A percentile compares a stretch with the other conserved stretches of the same genome.
Conservation (phyloP, 2,113 vertebrate genomes). For the Trichomycterus rosablanca region DNA sequence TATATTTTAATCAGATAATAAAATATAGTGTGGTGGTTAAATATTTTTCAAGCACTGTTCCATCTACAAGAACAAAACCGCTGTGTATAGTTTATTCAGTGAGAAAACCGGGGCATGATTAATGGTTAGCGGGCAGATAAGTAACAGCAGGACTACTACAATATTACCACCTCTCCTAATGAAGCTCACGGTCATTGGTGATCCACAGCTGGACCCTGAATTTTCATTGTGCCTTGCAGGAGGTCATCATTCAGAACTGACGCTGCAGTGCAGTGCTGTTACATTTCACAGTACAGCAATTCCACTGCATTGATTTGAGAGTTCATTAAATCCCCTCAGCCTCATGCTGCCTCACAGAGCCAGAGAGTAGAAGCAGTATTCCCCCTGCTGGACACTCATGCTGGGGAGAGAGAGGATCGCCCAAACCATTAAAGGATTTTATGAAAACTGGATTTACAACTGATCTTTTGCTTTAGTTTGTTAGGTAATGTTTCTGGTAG, state of each 20-base stretch:
- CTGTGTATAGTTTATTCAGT: too few relatives aligned
- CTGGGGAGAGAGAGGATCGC: too few relatives aligned
- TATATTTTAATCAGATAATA: too few relatives aligned
- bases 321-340: constrained; percentile 25
- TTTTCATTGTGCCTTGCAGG: background rate
- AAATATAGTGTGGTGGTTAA: too few relatives aligned
- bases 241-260: background rate
- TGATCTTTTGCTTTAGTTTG: too few relatives aligned
- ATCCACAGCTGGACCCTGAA: background rate
- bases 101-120: background rate
- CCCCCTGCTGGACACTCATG: background rate
- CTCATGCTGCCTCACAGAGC: background rate
- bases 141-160: background rate
- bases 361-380: background rate
- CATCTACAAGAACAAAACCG: too few relatives aligned
- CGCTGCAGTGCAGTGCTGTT: constrained; percentile 46
- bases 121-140: background rate
- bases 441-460: too few relatives aligned
- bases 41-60: too few relatives aligned
- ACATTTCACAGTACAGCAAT: too few relatives aligned
- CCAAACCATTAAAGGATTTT: too few relatives aligned
- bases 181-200: background rate
- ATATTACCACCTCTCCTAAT: background rate
- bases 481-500: too few relatives aligned
- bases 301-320: too few relatives aligned